These are phyloP conservation scores for Eclectus roratus DNA, from an alignment of 2,113 vertebrate genomes.

Conservation along the genomic window DNA sequence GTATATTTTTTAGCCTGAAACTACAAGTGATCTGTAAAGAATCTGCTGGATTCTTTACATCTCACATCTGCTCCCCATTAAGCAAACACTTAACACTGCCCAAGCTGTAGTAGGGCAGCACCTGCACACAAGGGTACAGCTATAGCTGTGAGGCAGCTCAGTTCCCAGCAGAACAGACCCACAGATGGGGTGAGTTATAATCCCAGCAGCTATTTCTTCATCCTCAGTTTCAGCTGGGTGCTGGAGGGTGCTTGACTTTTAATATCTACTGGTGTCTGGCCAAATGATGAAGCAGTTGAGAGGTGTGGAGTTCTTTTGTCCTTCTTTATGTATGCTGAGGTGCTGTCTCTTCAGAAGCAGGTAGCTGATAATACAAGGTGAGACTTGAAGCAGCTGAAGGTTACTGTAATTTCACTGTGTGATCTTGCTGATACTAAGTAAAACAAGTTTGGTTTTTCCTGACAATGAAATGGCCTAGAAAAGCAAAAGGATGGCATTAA, in stretches of 20 bases:
- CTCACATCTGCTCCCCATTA: neutral
- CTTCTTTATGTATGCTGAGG: fast-evolving
- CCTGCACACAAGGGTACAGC: neutral
- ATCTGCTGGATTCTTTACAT: neutral
- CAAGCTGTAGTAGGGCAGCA: neutral
- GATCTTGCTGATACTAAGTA: neutral
- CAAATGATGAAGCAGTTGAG: fast-evolving
- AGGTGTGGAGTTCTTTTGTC: fast-evolving
- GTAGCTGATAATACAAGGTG: neutral
- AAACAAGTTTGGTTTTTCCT: neutral
- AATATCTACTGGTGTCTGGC: fast-evolving
- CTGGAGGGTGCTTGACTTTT: fast-evolving
- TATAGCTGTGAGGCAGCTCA: too few species aligned
- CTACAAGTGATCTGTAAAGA: fast-evolving
- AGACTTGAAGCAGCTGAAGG: neutral
- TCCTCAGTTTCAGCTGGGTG: neutral
- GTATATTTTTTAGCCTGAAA: neutral
- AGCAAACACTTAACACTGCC: neutral
- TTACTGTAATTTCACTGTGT: neutral
- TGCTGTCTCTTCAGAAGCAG: neutral
- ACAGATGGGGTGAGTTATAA: fast-evolving
- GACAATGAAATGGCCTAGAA: neutral
- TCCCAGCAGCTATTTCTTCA: neutral
- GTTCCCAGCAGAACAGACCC: neutral
- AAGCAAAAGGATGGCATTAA: neutral